Percentiles rank a stretch among this genome's conserved stretches.
Evolutionary conservation across 2,797 vertebrate species (phyloP).

Genomic region (Myotis pilosus): DNA sequence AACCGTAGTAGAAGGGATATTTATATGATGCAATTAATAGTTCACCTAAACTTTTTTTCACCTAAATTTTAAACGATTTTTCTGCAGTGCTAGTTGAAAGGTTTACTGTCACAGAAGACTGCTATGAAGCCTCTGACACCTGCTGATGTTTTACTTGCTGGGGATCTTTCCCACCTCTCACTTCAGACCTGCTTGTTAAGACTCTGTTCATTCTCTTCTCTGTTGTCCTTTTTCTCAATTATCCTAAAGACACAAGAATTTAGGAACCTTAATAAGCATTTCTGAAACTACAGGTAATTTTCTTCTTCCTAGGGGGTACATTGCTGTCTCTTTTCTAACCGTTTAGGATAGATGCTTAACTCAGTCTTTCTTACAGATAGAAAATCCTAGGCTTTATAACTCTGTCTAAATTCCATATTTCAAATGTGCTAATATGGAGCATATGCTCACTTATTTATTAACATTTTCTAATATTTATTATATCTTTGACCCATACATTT

Average conservation of each 20-base stretch:
- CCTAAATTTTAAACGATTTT: not conserved
- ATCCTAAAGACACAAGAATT: not conserved
- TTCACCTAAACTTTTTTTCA: not conserved
- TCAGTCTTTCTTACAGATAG: not conserved
- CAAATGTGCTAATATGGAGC: not conserved
- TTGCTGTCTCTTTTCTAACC: not conserved
- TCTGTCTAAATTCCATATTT: not conserved
- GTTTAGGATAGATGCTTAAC: not conserved
- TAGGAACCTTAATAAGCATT: slow-evolving; percentile 9
- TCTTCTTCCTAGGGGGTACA: not conserved
- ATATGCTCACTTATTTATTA: not conserved
- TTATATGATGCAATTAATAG: not conserved
- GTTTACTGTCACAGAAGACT: not conserved
- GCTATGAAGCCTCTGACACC: not conserved
- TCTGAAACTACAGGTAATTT: not conserved
- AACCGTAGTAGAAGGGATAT: not conserved
- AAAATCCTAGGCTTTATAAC: not conserved
- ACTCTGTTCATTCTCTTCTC: not conserved
- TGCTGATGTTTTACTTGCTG: not conserved
- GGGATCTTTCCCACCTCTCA: not conserved
- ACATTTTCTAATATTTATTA: not conserved
- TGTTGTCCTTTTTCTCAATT: not conserved
- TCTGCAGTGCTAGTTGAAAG: not conserved
- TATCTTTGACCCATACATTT: not conserved
- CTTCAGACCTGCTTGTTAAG: slow-evolving; percentile 6